Evolutionary conservation across 2,888 invertebrate genomes (phyloP).

Genomic region (Azorinus chamasolen): DNA sequence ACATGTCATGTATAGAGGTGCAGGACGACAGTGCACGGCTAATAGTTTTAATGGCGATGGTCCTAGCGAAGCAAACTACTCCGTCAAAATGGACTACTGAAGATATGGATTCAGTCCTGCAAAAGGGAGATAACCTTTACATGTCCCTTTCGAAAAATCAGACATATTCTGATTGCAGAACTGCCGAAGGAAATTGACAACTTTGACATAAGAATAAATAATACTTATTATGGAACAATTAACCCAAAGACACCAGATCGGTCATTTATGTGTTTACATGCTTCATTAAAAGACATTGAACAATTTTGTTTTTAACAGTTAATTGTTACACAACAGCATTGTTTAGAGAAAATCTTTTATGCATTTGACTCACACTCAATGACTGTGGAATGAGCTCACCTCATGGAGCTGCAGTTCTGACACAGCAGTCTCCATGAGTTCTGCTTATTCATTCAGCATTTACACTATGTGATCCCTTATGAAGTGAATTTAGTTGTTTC

Average conservation of each 20-base stretch:
- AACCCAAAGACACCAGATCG: background rate
- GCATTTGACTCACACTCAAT: background rate
- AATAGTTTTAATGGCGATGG: conserved; percentile 1
- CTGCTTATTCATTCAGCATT: background rate
- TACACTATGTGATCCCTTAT: background rate
- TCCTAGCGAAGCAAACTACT: background rate
- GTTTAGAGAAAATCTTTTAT: background rate
- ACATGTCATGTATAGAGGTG: background rate
- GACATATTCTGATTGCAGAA: background rate
- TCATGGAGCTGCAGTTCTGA: background rate
- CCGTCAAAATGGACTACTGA: background rate
- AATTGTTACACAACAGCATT: background rate
- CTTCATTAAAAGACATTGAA: background rate
- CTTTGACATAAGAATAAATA: background rate
- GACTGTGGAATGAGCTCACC: background rate
- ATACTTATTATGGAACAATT: background rate
- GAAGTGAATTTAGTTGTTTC: too few species aligned
- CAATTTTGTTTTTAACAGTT: background rate
- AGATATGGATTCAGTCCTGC: background rate
- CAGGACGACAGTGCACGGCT: background rate
- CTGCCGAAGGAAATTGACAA: background rate
- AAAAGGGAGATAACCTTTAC: background rate
- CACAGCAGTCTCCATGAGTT: background rate
- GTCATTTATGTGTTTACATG: background rate
- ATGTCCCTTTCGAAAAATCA: background rate